Evolutionary conservation across 2,888 invertebrate species (phyloP), one percentile per base, ranked within the genome.

Genomic region (Sinhomidia bicolor): DNA sequence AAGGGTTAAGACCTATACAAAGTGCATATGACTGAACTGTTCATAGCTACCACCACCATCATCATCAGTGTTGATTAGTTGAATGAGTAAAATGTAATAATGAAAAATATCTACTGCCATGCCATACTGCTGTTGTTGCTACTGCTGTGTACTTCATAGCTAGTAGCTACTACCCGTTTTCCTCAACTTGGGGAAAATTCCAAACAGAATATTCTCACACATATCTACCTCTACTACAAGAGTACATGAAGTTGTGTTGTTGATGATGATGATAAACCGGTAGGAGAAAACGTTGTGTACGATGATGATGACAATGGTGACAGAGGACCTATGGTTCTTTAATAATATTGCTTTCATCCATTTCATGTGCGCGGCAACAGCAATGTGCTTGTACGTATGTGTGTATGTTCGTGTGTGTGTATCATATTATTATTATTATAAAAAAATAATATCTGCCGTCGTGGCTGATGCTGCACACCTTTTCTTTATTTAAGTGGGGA

Each of bases 71-170:
- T n/a, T 68, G 36, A 68, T n/a, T 68, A 36, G 68, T 36, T 68
- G 68, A 68, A 68, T 68, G 68, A 36, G n/a, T n/a, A n/a, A n/a
- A n/a, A 68, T 68, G 68, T 68, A 68, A n/a, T n/a, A n/a, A 68
- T 68, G 68, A 68, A 68, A 68, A 68, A 68, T 68, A 68, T 36
- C 68, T 68, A 36, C 17, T 68, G 36, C 36, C 36, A 68, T 20
- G 4, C 4, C 47, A 36, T n/a, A 36, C 36, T 36, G 36, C 36
- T 36, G 36, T 7, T 36, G 7, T 36, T 7, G 36, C 36, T n/a
- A n/a, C n/a, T n/a, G n/a, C n/a, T n/a, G n/a, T n/a, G n/a, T n/a
- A n/a, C n/a, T n/a, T n/a, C n/a, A n/a, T n/a, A n/a, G n/a, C 51
- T 47, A 47, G 10, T 17, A n/a, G n/a, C 51, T 6, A n/a, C 23